These are phyloP conservation scores for Caligus rogercresseyi DNA, from an alignment of 1,140 invertebrate species.

Conservation along the genomic window DNA sequence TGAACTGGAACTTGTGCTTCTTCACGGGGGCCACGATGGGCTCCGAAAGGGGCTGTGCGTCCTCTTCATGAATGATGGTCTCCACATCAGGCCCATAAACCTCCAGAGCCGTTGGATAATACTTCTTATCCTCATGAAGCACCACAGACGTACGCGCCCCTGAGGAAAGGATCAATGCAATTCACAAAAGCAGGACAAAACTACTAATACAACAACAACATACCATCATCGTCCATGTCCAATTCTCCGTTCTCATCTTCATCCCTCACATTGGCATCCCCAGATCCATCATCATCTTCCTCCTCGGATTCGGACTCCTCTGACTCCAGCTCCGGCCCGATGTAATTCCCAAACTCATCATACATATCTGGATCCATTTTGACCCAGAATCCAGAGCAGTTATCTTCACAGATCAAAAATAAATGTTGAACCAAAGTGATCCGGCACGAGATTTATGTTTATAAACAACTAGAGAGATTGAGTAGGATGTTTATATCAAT, in stretches of 20 bases:
- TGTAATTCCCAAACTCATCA: constrained; percentile 99
- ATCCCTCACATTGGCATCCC: constrained; percentile 25
- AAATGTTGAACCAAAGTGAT: too few species aligned
- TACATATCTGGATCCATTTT: constrained; percentile 82
- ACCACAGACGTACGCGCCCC: constrained; percentile 80
- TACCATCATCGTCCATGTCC: constrained; percentile 37
- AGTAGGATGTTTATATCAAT: too few species aligned
- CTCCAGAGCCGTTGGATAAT: constrained; percentile 92
- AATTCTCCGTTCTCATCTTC: constrained; percentile 41
- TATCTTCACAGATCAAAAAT: not conserved
- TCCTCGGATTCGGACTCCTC: constrained; percentile 82
- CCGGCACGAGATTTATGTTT: too few species aligned
- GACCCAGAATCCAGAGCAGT: not conserved
- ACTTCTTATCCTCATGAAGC: constrained; percentile 96
- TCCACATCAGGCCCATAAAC: constrained; percentile 93
- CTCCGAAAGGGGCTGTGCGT: constrained; percentile 84
- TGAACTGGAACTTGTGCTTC: constrained; percentile 84
- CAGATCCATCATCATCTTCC: constrained; percentile 45
- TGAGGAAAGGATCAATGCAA: too few species aligned
- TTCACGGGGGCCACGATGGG: constrained; percentile 78
- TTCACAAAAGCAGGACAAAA: constrained; percentile 36
- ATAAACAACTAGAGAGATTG: too few species aligned
- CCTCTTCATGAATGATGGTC: constrained; percentile 97
- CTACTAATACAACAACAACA: constrained; percentile 27
- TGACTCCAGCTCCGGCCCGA: constrained; percentile 83